Conservation (phyloP, 1,140 invertebrate genomes). For the Zelostemma sp. region DNA sequence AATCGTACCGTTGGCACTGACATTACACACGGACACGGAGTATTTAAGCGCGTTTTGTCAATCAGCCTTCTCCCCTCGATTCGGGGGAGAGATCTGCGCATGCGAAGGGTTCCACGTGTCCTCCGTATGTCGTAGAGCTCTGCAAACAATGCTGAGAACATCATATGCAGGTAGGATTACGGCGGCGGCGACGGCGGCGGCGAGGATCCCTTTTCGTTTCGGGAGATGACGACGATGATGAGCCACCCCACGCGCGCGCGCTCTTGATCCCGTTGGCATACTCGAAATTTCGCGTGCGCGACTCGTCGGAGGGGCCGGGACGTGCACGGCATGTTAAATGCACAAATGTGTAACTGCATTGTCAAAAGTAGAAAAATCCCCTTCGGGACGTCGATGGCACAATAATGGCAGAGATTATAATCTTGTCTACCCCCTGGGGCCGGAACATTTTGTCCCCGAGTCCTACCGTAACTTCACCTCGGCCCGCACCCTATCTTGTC, state of each 20-base stretch:
- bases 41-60: slow-evolving; percentile 51
- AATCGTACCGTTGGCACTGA: background rate
- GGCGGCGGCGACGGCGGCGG: no score
- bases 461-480: slow-evolving; percentile 31
- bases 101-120: slow-evolving; percentile 55
- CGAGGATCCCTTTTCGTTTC: slow-evolving; percentile 61
- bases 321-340: slow-evolving; percentile 63
- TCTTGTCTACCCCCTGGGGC: slow-evolving; percentile 69
- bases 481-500: slow-evolving; percentile 56
- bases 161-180: slow-evolving; percentile 71
- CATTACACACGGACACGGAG: slow-evolving; percentile 5
- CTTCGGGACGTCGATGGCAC: slow-evolving; percentile 69
- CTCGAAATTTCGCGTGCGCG: slow-evolving; percentile 14
- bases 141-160: slow-evolving; percentile 63
- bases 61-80: slow-evolving; percentile 26
- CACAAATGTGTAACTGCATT: slow-evolving; percentile 70
- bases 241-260: slow-evolving; percentile 43
- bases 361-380: slow-evolving; percentile 66
- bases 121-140: slow-evolving; percentile 54
- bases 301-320: slow-evolving; percentile 12
- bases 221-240: slow-evolving; percentile 41
- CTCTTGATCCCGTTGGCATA: slow-evolving; percentile 41
- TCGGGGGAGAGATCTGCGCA: slow-evolving; percentile 17
- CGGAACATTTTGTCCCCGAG: slow-evolving; percentile 18
- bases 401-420: slow-evolving; percentile 72